Percentiles rank a stretch among this genome's conserved stretches.
phyloP scores from a whole-genome alignment of 2,888 invertebrate species.

The Itoplectis maculator region DNA sequence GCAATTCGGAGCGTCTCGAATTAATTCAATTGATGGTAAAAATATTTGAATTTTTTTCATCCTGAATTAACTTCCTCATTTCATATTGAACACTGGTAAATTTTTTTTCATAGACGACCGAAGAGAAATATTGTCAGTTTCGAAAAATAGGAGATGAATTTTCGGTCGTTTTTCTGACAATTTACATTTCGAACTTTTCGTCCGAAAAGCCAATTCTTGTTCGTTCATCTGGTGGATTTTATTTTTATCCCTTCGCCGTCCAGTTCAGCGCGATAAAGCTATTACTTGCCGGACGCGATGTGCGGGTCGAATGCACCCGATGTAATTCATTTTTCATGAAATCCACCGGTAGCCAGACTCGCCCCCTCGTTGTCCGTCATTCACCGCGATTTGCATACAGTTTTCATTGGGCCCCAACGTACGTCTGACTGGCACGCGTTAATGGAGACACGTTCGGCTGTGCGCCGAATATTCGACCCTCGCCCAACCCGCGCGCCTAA shows the following conservation, averaged over 20 bases:
- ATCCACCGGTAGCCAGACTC: conserved; percentile 7
- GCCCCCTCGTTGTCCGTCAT: background rate
- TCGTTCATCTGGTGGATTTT: background rate
- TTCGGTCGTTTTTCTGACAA: too few species aligned
- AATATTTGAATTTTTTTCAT: too few species aligned
- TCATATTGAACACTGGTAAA: too few species aligned
- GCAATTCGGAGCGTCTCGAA: too few species aligned
- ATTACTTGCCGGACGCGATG: conserved; percentile 4
- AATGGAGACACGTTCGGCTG: conserved; percentile 40
- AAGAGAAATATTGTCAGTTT: too few species aligned
- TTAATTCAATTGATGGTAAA: too few species aligned
- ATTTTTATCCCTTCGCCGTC: background rate
- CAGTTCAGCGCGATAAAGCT: background rate
- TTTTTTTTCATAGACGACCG: too few species aligned
- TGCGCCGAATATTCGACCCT: conserved; percentile 4
- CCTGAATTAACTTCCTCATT: too few species aligned
- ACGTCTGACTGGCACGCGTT: conserved; percentile 49
- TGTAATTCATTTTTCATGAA: conserved; percentile 28
- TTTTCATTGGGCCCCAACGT: conserved; percentile 3
- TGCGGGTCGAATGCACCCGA: background rate
- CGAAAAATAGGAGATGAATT: too few species aligned
- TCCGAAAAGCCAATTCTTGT: background rate
- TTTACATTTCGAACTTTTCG: background rate
- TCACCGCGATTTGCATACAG: conserved; percentile 20
- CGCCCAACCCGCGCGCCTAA: conserved; percentile 6